Evolutionary conservation across 2,888 invertebrate genomes (phyloP).

Genomic region (Amiota minor): DNA sequence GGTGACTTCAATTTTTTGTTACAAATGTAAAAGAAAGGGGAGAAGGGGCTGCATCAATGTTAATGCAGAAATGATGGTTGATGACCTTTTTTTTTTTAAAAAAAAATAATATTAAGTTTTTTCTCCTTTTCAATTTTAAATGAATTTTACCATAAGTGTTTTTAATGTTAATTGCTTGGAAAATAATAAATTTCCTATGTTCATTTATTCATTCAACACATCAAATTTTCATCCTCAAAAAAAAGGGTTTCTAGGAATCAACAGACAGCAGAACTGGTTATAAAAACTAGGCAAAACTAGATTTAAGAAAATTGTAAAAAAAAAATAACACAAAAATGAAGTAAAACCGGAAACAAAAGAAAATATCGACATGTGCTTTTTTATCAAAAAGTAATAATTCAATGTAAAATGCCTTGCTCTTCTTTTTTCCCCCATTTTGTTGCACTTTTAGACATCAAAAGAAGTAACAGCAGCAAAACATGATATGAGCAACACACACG

Average conservation of each 20-base stretch:
- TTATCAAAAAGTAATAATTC: constrained; percentile 70
- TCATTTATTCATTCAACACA: too few species aligned
- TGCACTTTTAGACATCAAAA: constrained; percentile 37
- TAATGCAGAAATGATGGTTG: too few species aligned
- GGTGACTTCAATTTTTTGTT: constrained; percentile 35
- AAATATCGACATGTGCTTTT: constrained; percentile 58
- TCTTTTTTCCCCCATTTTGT: constrained; percentile 34
- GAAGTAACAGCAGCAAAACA: not conserved
- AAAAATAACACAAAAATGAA: constrained; percentile 31
- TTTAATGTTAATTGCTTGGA: too few species aligned
- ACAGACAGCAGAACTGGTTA: too few species aligned
- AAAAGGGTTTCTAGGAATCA: too few species aligned
- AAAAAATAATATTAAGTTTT: not conserved
- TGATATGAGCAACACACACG: too few species aligned
- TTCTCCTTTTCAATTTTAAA: constrained; percentile 13
- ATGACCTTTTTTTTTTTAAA: too few species aligned
- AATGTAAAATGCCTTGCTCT: constrained; percentile 58
- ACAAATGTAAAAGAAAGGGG: constrained; percentile 7
- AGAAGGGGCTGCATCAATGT: too few species aligned
- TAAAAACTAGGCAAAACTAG: not conserved
- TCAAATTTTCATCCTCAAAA: not conserved
- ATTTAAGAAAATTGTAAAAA: constrained; percentile 31
- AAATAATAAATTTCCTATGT: too few species aligned
- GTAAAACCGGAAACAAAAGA: constrained; percentile 31
- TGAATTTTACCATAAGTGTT: not conserved